phyloP scores from a whole-genome alignment of 2,888 invertebrate species.

The Operophtera brumata region DNA sequence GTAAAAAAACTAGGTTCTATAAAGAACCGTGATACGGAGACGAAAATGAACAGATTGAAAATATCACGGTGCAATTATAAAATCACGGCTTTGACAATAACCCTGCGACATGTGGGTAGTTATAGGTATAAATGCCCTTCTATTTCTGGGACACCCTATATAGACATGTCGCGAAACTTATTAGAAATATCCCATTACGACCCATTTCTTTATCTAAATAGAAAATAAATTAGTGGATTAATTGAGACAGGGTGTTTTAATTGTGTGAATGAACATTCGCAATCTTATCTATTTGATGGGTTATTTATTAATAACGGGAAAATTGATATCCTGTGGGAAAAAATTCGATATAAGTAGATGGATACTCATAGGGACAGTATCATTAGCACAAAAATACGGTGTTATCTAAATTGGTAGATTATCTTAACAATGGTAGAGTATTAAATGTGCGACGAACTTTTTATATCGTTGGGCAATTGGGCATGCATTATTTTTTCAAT shows the following conservation, averaged over 20 bases:
- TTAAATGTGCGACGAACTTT: not conserved
- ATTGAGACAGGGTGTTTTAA: conserved; percentile 48
- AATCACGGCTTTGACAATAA: no score
- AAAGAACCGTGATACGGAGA: no score
- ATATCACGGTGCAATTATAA: no score
- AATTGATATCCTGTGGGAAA: conserved; percentile 64
- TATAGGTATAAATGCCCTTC: no score
- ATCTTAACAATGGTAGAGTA: not conserved
- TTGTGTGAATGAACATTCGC: conserved; percentile 62
- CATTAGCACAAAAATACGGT: not conserved
- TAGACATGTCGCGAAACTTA: conserved; percentile 34
- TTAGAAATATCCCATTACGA: conserved; percentile 47
- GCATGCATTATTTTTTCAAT: no score
- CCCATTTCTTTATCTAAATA: conserved; percentile 63
- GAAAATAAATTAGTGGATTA: conserved; percentile 53
- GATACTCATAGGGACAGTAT: not conserved
- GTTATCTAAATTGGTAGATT: conserved; percentile 11
- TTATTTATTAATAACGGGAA: conserved; percentile 42
- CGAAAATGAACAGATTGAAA: no score
- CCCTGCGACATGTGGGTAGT: no score
- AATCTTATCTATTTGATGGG: conserved; percentile 62
- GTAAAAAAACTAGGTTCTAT: no score
- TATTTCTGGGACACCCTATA: not conserved
- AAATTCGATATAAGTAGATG: not conserved
- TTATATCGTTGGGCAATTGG: no score